Evolutionary conservation across 2,113 vertebrate genomes (phyloP).

Genomic region (Myiagra hebetior): DNA sequence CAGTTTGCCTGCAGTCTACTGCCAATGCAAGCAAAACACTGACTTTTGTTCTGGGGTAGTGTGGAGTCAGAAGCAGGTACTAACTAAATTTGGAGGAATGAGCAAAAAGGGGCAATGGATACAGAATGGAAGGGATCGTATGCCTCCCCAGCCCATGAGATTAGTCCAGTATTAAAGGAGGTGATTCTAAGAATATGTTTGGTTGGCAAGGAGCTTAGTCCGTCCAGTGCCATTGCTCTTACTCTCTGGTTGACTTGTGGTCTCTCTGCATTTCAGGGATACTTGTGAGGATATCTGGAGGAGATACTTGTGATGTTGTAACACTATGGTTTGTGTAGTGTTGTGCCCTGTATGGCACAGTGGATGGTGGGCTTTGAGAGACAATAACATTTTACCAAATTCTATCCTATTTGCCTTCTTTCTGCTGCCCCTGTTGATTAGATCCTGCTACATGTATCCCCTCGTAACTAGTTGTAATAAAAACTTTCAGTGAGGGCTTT

Average conservation of each 20-base stretch:
- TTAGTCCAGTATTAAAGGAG: neutral
- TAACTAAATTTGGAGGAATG: neutral
- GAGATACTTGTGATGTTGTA: neutral
- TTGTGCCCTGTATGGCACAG: neutral
- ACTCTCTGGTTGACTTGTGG: neutral
- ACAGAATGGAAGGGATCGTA: neutral
- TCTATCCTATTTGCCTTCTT: neutral
- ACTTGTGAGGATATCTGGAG: neutral
- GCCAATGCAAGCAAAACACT: neutral
- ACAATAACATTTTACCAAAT: neutral
- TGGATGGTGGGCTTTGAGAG: neutral
- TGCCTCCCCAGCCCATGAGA: neutral
- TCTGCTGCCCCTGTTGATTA: neutral
- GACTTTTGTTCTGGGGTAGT: neutral
- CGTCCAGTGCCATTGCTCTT: neutral
- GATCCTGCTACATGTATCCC: neutral
- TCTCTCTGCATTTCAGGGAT: neutral
- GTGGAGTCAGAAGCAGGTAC: neutral
- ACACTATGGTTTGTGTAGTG: rapidly evolving
- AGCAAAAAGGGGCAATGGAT: neutral
- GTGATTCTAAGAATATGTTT: neutral
- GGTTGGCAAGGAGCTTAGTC: neutral
- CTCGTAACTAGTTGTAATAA: neutral
- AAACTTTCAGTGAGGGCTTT: neutral
- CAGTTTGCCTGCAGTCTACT: neutral